These are phyloP conservation scores for Cerastis rubricosa DNA, from an alignment of 2,888 invertebrate species.

Conservation along the genomic window DNA sequence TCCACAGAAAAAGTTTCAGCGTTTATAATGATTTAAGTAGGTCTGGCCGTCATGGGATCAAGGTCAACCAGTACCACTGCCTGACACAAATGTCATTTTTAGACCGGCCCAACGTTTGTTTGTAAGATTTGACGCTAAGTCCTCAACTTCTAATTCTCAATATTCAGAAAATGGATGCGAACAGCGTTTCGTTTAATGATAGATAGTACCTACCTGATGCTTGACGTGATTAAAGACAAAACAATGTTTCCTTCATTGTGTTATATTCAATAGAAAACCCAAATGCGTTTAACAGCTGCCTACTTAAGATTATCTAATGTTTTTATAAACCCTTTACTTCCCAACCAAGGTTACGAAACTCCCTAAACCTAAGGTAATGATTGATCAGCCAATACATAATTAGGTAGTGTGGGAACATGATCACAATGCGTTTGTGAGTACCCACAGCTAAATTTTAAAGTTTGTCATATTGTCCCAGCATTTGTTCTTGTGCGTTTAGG, in stretches of 20 bases:
- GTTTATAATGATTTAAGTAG: too few relatives aligned
- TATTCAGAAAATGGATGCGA: not conserved
- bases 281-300: not conserved
- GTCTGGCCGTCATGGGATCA: too few relatives aligned
- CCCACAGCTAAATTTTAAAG: not conserved
- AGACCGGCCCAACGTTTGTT: not conserved
- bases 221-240: not conserved
- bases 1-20: too few relatives aligned
- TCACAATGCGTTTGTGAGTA: constrained; percentile 39
- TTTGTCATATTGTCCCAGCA: constrained; percentile 34
- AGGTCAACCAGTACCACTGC: not conserved
- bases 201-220: too few relatives aligned
- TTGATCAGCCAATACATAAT: constrained; percentile 13
- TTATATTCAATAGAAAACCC: not conserved
- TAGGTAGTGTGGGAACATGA: constrained; percentile 49
- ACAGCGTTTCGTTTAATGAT: not conserved
- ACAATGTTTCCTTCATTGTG: not conserved
- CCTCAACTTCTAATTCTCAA: too few relatives aligned
- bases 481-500: constrained; percentile 17
- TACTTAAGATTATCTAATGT: not conserved
- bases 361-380: constrained; percentile 15
- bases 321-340: not conserved
- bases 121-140: not conserved
- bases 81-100: not conserved
- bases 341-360: not conserved